phyloP scores from a whole-genome alignment of 2,113 vertebrate genomes.

The Anser cygnoides region DNA sequence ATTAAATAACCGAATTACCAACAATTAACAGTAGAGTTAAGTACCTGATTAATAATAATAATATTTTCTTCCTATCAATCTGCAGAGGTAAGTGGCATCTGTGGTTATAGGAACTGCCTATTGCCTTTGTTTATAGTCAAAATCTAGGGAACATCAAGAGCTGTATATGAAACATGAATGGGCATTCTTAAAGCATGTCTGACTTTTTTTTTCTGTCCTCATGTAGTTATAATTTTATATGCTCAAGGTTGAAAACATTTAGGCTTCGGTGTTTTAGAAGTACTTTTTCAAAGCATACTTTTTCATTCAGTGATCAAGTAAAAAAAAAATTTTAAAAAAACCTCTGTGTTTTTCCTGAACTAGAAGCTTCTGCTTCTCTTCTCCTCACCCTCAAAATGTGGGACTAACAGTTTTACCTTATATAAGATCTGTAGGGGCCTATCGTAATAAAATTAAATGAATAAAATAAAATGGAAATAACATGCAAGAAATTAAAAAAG shows the following conservation, averaged over 20 bases:
- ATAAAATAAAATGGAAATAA: neutral
- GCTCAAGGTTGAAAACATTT: neutral
- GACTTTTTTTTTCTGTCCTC: neutral
- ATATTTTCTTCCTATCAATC: too few species aligned
- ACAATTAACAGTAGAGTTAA: neutral
- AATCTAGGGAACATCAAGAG: neutral
- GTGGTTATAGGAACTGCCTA: neutral
- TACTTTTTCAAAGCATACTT: neutral
- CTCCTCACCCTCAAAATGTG: neutral
- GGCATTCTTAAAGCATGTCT: neutral
- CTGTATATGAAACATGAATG: neutral
- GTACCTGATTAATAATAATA: too few species aligned
- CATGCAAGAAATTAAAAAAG: neutral
- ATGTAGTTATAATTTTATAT: neutral
- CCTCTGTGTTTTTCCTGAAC: neutral
- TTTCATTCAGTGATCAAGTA: neutral
- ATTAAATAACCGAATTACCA: neutral
- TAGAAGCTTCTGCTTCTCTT: neutral
- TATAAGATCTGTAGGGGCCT: neutral
- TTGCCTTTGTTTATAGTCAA: neutral
- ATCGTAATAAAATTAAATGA: neutral
- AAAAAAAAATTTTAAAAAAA: neutral
- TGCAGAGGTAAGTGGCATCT: neutral
- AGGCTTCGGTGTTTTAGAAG: too few species aligned
- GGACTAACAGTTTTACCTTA: neutral